Base-by-base conservation (phyloP, 2,888 invertebrate species). In the Eilema depressum region DNA sequence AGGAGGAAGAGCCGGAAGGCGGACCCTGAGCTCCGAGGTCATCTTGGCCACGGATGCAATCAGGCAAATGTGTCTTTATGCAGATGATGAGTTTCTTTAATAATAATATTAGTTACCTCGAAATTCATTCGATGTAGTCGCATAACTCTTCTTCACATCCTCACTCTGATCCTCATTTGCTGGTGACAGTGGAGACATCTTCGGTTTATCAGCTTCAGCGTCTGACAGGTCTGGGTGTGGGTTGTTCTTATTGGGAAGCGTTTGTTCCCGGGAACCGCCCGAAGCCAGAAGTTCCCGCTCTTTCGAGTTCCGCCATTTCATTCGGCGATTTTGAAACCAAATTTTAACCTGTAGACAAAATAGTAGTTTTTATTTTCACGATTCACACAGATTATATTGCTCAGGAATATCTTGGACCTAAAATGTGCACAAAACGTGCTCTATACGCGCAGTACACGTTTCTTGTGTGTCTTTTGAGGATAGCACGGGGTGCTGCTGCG, bases 231-330 rank as follows among this genome's bases (percentile, higher is more conserved):
- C 99, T 0, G 99, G 99, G 91, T 99, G 98, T 0, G 99, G 99
- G 91, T 99, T 99, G 95, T 98, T 99, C 91, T 99, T 99, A 92
- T 98, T 99, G 0, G 99, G 99, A 30, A 99, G 95, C 0, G 99
- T 99, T 91, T 99, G 99, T 87, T 99, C 99, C 37, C 99, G 96
- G 11, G 98, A 98, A 2, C 99, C 99, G 0, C 99, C 99, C 26
- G 97, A 97, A 0, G 99, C 99, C 30, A 99, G 95, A 0, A 99
- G 96, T 92, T 99, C 99, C 47, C 99, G 96, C 91, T 99, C 99
- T 93, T 99, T 99, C 7, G 98, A 99, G 93, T 99, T 99, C 69
- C 99, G 96, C 99, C 99, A 99, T 92, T 99, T 99, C 99, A 99
- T 99, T 69, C 99, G 97, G 0, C 99, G 97, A 91, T 99, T 99